Conservation (phyloP, 2,888 invertebrate genomes). For the Chelonus formosanus region DNA sequence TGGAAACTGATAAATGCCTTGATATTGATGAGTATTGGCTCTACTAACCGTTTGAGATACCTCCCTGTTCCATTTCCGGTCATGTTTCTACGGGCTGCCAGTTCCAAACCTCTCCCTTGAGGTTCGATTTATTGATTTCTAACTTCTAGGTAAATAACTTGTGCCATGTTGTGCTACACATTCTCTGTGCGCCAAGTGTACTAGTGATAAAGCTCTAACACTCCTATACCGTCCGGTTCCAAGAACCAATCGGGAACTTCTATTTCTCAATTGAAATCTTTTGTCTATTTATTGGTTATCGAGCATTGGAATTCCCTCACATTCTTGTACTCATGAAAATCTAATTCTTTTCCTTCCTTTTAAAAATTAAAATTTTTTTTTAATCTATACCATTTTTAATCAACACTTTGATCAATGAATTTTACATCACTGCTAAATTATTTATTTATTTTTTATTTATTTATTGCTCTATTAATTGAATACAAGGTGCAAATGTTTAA, state of each 20-base stretch:
- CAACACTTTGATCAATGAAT: too few species aligned
- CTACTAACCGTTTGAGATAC: conserved; percentile 41
- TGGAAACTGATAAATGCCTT: conserved; percentile 20
- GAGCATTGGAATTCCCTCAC: conserved; percentile 31
- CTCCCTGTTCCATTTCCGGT: conserved; percentile 60
- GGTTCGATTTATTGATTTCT: conserved; percentile 53
- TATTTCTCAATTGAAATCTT: conserved; percentile 52
- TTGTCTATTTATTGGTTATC: conserved; percentile 51
- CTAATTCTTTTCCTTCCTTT: neutral
- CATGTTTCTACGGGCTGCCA: conserved; percentile 52
- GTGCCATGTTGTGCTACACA: conserved; percentile 9
- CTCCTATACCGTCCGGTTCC: conserved; percentile 54
- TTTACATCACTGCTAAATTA: too few species aligned
- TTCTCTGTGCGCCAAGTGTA: conserved; percentile 16
- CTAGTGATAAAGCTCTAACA: conserved; percentile 51
- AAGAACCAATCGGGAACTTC: conserved; percentile 61
- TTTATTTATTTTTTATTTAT: neutral
- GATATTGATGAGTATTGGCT: conserved; percentile 34
- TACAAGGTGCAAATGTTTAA: too few species aligned
- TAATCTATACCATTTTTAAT: too few species aligned
- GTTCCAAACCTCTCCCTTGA: conserved; percentile 34
- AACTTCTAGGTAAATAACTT: neutral
- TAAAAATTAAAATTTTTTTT: neutral
- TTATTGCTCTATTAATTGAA: neutral
- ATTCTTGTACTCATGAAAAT: neutral